phyloP scores from a whole-genome alignment of 2,888 invertebrate genomes.

The Epinotia ramella region DNA sequence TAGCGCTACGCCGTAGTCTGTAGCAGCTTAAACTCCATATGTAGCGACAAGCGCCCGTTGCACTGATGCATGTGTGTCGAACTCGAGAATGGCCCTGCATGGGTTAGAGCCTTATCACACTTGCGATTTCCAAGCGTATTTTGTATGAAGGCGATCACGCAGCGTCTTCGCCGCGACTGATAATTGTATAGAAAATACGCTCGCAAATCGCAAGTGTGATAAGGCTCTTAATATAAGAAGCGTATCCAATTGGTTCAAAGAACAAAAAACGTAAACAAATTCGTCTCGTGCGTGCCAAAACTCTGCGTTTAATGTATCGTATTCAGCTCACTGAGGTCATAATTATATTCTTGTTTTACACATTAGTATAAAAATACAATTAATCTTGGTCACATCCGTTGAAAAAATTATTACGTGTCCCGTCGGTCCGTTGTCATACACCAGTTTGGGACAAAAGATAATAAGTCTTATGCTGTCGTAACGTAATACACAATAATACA shows the following conservation, averaged over 20 bases:
- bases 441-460: background rate
- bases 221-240: background rate
- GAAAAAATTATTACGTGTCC: slow-evolving; percentile 11
- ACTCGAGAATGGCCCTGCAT: no score
- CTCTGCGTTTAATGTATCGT: slow-evolving; percentile 14
- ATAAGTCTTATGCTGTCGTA: background rate
- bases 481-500: slow-evolving; percentile 17
- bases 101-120: no score
- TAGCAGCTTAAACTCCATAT: no score
- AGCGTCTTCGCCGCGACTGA: no score
- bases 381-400: slow-evolving; percentile 21
- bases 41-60: no score
- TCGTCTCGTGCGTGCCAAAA: slow-evolving; percentile 8
- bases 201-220: no score
- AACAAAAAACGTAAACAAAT: slow-evolving; percentile 9
- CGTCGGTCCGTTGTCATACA: background rate
- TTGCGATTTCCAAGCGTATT: no score
- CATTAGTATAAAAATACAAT: slow-evolving; percentile 1
- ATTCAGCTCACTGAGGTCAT: slow-evolving; percentile 9
- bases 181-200: no score
- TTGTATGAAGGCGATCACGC: no score
- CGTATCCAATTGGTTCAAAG: background rate
- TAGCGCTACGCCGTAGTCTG: no score
- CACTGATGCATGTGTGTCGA: no score
- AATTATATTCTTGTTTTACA: slow-evolving; percentile 15